Percentiles rank a stretch among this genome's conserved stretches.
phyloP scores from a whole-genome alignment of 2,113 vertebrate genomes.

The Lycaon pictus region DNA sequence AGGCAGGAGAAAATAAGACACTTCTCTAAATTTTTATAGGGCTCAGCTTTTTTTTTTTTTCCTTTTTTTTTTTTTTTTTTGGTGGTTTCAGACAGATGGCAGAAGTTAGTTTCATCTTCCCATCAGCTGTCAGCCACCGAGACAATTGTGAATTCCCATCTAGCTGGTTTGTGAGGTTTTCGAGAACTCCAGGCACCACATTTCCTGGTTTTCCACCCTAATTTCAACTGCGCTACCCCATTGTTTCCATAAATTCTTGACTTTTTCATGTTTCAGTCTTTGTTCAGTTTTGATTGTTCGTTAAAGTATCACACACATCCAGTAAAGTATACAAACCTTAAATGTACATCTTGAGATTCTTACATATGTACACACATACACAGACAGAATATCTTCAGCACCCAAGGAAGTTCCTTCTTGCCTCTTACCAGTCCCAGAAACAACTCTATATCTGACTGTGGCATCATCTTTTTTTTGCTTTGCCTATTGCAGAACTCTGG shows the following conservation, averaged over 20 bases:
- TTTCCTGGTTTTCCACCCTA: neutral
- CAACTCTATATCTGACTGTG: neutral
- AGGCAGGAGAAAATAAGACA: neutral
- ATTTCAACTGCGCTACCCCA: neutral
- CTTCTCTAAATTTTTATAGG: constrained; percentile 28
- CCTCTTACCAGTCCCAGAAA: neutral
- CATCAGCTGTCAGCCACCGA: neutral
- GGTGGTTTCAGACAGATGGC: constrained; percentile 66
- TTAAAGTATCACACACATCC: neutral
- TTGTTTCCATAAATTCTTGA: neutral
- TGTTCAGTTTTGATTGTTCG: neutral
- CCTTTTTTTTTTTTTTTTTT: neutral
- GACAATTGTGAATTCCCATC: neutral
- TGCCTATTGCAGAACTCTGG: neutral
- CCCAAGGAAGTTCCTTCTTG: neutral
- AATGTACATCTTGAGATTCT: neutral
- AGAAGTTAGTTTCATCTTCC: constrained; percentile 52
- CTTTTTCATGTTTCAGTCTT: neutral
- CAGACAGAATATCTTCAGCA: neutral
- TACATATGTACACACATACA: accelerated
- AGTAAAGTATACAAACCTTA: neutral
- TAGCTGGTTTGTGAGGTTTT: neutral
- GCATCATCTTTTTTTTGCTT: neutral
- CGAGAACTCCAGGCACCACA: accelerated
- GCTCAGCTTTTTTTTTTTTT: constrained; percentile 18